Conservation (phyloP, 2,888 invertebrate species). For the Euphydryas editha region DNA sequence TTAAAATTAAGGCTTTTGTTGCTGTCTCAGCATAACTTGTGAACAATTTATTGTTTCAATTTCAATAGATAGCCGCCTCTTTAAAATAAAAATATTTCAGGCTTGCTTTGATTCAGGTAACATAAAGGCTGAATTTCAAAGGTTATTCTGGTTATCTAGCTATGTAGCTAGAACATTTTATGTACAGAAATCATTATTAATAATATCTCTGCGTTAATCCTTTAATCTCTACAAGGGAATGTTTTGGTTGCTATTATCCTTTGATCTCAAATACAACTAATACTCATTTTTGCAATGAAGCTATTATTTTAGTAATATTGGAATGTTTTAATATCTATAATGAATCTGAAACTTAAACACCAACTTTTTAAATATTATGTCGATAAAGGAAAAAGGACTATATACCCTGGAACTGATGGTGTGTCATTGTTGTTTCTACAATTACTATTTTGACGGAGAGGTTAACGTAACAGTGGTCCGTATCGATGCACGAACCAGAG, state of each 20-base stretch:
- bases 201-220: not conserved
- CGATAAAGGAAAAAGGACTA: no score
- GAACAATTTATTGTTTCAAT: not conserved
- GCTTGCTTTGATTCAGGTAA: not conserved
- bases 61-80: not conserved
- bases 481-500: no score
- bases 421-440: no score
- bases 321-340: no score
- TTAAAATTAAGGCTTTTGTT: not conserved
- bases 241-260: not conserved
- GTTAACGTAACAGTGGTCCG: no score
- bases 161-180: not conserved
- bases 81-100: not conserved
- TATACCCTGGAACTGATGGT: no score
- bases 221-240: not conserved
- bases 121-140: not conserved
- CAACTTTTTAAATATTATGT: no score
- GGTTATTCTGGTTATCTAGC: not conserved
- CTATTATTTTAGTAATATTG: no score
- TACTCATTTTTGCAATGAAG: not conserved
- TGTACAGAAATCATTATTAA: not conserved
- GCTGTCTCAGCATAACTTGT: no score
- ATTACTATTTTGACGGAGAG: no score
- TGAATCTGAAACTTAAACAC: no score
- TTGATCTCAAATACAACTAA: not conserved